Percentiles rank a stretch among this genome's conserved stretches.
Evolutionary conservation across 2,113 vertebrate genomes (phyloP).

Genomic region (Stegostoma tigrinum): DNA sequence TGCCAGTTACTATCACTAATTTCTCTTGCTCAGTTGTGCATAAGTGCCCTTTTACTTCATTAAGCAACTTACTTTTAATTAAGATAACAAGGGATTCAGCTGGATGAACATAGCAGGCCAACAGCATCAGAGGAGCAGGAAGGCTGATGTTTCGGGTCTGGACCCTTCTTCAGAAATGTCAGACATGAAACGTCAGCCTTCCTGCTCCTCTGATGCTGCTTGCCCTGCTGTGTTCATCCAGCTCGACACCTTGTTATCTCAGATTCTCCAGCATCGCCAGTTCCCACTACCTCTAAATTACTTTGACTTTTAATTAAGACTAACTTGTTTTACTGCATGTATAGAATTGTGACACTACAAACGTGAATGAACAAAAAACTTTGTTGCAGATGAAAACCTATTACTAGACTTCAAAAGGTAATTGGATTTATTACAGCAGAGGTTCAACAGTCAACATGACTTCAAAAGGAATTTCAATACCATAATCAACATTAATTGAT

Average conservation of each 20-base stretch:
- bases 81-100: neutral
- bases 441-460: neutral
- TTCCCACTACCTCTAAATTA: neutral
- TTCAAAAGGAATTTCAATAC: neutral
- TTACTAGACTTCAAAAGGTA: neutral
- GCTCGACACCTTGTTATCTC: too few relatives aligned
- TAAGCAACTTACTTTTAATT: neutral
- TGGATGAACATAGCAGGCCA: too few relatives aligned
- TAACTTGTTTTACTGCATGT: neutral
- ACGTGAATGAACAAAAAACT: neutral
- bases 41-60: neutral
- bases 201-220: too few relatives aligned
- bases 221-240: too few relatives aligned
- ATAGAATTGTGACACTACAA: neutral
- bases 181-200: too few relatives aligned
- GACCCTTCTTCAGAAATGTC: too few relatives aligned
- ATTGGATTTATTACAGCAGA: neutral
- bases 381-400: neutral
- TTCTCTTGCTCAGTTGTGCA: neutral
- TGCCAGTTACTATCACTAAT: neutral
- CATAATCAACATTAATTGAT: neutral
- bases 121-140: too few relatives aligned
- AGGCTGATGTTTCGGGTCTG: too few relatives aligned
- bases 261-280: too few relatives aligned
- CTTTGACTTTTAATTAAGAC: neutral